These are phyloP conservation scores for Drosophila simulans DNA, from an alignment of 1,140 invertebrate species.

Conservation along the genomic window DNA sequence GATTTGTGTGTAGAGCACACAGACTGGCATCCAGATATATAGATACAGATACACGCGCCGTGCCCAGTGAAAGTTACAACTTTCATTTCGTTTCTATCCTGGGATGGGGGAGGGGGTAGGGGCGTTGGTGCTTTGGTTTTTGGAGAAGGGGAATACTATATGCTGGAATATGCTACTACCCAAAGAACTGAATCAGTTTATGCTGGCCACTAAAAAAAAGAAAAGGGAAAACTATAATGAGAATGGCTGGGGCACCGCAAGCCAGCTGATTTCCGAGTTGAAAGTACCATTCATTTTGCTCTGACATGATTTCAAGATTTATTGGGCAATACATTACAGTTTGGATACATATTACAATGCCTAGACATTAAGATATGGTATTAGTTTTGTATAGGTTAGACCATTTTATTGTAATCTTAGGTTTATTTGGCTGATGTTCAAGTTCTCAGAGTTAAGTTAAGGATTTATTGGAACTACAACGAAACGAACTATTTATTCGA, in stretches of 20 bases:
- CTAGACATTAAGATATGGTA: background rate
- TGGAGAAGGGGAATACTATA: background rate
- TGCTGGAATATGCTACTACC: background rate
- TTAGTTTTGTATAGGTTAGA: too few relatives aligned
- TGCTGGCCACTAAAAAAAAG: constrained; percentile 32
- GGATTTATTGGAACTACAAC: background rate
- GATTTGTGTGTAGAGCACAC: constrained; percentile 68
- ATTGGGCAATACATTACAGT: constrained; percentile 1
- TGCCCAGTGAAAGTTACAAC: constrained; percentile 68
- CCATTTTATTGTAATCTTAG: too few relatives aligned
- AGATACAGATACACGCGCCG: constrained; percentile 30
- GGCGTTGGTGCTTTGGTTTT: background rate
- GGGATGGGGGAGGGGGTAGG: too few relatives aligned
- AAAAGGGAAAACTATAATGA: constrained; percentile 47
- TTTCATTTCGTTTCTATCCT: constrained; percentile 54
- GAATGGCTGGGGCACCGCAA: constrained; percentile 1
- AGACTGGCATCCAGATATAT: constrained; percentile 28
- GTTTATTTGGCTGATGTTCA: too few relatives aligned
- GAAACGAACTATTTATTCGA: background rate
- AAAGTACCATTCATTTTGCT: constrained; percentile 13
- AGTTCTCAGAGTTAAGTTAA: background rate
- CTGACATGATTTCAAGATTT: constrained; percentile 1
- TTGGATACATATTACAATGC: background rate
- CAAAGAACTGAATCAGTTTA: constrained; percentile 16
- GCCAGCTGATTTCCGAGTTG: constrained; percentile 20